Percentiles rank a stretch among this genome's conserved stretches.
Evolutionary conservation across 1,140 invertebrate genomes (phyloP).

Genomic region (Antheraea pernyi): DNA sequence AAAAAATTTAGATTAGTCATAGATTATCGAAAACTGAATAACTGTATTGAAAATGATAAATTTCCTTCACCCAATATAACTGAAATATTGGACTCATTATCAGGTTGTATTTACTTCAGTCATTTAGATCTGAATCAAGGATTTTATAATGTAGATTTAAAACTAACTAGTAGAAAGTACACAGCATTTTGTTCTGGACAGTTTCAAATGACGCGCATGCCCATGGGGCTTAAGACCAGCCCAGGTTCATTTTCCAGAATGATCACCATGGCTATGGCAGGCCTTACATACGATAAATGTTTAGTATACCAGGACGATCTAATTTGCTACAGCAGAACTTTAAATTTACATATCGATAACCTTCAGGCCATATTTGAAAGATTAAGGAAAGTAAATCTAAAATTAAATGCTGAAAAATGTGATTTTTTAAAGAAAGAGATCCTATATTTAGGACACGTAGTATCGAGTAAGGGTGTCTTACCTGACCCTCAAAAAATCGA

Average conservation of each 20-base stretch:
- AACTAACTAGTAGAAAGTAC: conserved; percentile 6
- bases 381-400: conserved; percentile 56
- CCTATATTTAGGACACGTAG: conserved; percentile 55
- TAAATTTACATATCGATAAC: conserved; percentile 53
- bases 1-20: conserved; percentile 12
- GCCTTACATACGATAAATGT: conserved; percentile 15
- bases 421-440: conserved; percentile 65
- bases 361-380: conserved; percentile 54
- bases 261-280: conserved; percentile 14
- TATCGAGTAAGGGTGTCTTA: conserved; percentile 44
- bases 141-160: conserved; percentile 2
- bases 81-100: conserved; percentile 9
- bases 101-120: conserved; percentile 2
- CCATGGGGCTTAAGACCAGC: conserved; percentile 13
- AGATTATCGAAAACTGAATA: conserved; percentile 17
- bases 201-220: conserved; percentile 10
- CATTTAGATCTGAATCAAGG: conserved; percentile 8
- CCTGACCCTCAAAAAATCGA: conserved; percentile 64
- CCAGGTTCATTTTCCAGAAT: conserved; percentile 1
- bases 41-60: conserved; percentile 7
- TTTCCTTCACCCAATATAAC: conserved; percentile 13
- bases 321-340: conserved; percentile 13
- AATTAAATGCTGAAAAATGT: conserved; percentile 54
- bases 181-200: conserved; percentile 12
- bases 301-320: conserved; percentile 9